A percentile compares a stretch with the other conserved stretches of the same genome.
Conservation (phyloP, 2,888 invertebrate species). For the Microdon myrmicae region DNA sequence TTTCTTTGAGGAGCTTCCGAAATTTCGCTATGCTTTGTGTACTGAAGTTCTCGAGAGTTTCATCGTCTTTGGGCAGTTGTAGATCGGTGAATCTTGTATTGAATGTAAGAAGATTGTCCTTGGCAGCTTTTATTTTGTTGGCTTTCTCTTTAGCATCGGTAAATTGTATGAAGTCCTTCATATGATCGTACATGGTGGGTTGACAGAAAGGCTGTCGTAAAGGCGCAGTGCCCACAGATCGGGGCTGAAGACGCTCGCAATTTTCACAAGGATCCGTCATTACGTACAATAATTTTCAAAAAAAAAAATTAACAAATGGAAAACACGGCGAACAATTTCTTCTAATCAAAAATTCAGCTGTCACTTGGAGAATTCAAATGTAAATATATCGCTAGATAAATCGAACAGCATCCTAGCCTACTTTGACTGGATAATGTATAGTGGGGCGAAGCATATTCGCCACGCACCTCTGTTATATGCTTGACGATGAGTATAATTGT, state of each 20-base stretch:
- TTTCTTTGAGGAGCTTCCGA: slow-evolving; percentile 38
- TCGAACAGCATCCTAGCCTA: too few relatives aligned
- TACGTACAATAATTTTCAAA: too few relatives aligned
- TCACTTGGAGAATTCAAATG: too few relatives aligned
- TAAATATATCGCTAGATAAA: too few relatives aligned
- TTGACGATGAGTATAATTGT: too few relatives aligned
- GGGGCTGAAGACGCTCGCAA: slow-evolving; percentile 54
- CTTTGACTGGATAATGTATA: too few relatives aligned
- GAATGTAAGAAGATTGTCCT: slow-evolving; percentile 53
- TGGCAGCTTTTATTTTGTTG: slow-evolving; percentile 34
- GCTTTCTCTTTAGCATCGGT: slow-evolving; percentile 52
- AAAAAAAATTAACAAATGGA: too few relatives aligned
- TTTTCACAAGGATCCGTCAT: too few relatives aligned
- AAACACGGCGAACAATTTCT: too few relatives aligned
- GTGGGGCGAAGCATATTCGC: too few relatives aligned
- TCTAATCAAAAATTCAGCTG: too few relatives aligned
- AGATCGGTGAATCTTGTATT: slow-evolving; percentile 56
- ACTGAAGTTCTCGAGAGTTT: slow-evolving; percentile 50
- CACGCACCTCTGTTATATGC: too few relatives aligned
- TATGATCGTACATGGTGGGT: slow-evolving; percentile 58
- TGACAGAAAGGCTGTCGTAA: slow-evolving; percentile 52
- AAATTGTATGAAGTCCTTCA: slow-evolving; percentile 54
- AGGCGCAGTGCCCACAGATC: slow-evolving; percentile 53
- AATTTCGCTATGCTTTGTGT: slow-evolving; percentile 53
- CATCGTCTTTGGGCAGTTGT: slow-evolving; percentile 30